These are phyloP conservation scores for Drosophila elegans DNA, from an alignment of 1,140 invertebrate genomes.

Conservation along the genomic window DNA sequence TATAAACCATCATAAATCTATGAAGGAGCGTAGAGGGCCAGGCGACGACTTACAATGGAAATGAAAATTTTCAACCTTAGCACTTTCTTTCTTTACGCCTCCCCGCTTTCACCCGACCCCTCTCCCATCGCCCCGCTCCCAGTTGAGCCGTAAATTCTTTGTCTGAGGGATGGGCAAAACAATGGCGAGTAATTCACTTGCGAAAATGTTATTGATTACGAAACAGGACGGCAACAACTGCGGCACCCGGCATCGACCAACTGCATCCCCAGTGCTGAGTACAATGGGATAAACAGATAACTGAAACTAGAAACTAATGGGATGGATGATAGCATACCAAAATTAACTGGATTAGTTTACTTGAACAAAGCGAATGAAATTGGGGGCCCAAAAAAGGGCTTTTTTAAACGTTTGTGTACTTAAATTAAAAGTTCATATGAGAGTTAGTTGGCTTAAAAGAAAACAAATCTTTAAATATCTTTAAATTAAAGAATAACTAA, in stretches of 20 bases:
- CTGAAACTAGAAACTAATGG: background rate
- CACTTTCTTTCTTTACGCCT: conserved; percentile 50
- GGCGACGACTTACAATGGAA: conserved; percentile 47
- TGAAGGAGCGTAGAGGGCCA: conserved; percentile 36
- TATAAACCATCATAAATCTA: conserved; percentile 84
- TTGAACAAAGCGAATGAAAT: no score
- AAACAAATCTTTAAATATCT: no score
- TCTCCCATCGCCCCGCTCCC: background rate
- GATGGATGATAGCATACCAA: background rate
- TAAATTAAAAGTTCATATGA: background rate
- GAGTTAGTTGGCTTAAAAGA: background rate
- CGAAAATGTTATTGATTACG: conserved; percentile 82
- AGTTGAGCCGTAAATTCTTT: conserved; percentile 37
- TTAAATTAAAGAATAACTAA: no score
- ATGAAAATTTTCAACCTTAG: conserved; percentile 68
- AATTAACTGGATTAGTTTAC: background rate
- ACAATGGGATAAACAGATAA: conserved; percentile 25
- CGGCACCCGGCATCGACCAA: conserved; percentile 35
- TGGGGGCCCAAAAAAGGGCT: no score
- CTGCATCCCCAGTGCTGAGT: conserved; percentile 29
- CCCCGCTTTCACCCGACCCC: background rate
- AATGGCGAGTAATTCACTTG: conserved; percentile 82
- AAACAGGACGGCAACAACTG: conserved; percentile 67
- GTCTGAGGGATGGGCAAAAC: conserved; percentile 55
- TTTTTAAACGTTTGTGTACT: no score